Evolutionary conservation across 1,140 invertebrate species (phyloP), one percentile per base, ranked within the genome.

Genomic region (Cydia splendana): DNA sequence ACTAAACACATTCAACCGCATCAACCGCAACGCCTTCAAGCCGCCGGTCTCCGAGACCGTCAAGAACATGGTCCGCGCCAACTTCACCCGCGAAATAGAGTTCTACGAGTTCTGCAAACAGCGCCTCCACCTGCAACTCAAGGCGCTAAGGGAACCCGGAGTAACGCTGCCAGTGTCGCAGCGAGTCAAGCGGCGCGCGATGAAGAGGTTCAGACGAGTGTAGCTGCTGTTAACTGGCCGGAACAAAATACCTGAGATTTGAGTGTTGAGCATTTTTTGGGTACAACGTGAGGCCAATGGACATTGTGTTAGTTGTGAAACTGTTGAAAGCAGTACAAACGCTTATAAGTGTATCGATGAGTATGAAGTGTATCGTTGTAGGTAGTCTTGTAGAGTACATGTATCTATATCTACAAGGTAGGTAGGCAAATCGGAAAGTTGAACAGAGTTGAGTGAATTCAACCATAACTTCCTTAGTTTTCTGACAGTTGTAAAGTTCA

Each of bases 71-170:
- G 96, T 98, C 0, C 94, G 97, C 78, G 94, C 94, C 65, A 98
- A 98, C 88, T 98, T 98, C 86, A 98, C 97, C 0, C 94, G 96
- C 75, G 98, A 98, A 93, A 97, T 98, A 24, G 97, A 98, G 87
- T 98, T 98, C 88, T 98, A 98, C 89, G 96, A 98, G 85, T 98
- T 98, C 86, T 98, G 97, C 86, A 95, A 95, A 82, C 97, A 98
- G 88, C 94, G 97, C 83, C 92, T 98, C 9, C 95, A 98, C 82
- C 95, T 95, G 87, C 97, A 98, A 88, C 94, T 96, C 78, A 91
- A 96, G 45, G 97, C 97, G 0, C 92, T 97, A 6, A 94, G 95
- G 84, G 89, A 95, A 71, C 93, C 94, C 2, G 74, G 84, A 0
- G 83, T 91, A 15, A 77, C 82, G 0, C 51, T 87, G 15, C 87